Percentiles rank a stretch among this genome's conserved stretches.
Evolutionary conservation across 2,113 vertebrate genomes (phyloP).

Genomic region (Tupaia chinensis): DNA sequence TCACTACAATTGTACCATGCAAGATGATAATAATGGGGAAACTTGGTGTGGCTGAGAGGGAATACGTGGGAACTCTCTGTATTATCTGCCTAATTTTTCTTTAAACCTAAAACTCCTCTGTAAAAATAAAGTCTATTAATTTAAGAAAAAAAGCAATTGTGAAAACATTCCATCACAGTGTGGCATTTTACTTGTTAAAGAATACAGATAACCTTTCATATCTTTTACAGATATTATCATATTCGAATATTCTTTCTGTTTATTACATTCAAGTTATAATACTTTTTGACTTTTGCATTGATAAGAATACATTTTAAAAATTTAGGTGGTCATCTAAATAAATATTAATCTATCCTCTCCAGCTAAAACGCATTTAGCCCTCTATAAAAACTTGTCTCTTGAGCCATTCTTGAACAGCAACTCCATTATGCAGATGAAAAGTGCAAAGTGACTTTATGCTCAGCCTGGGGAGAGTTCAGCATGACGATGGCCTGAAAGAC

Average conservation of each 20-base stretch:
- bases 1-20: background rate
- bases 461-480: background rate
- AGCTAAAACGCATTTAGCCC: background rate
- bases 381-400: background rate
- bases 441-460: background rate
- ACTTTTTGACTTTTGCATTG: background rate
- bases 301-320: background rate
- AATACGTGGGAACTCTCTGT: background rate
- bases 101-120: background rate
- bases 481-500: background rate
- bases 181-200: background rate
- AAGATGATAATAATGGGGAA: background rate
- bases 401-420: background rate
- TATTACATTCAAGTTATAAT: background rate
- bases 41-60: background rate
- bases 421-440: background rate
- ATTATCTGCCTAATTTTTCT: background rate
- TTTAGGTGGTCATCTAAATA: background rate
- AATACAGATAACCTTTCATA: background rate
- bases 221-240: background rate
- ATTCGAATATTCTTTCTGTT: background rate
- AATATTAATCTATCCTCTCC: background rate
- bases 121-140: background rate
- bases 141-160: background rate
- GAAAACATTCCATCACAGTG: background rate